Conservation (phyloP, 2,797 vertebrate genomes). For the Labeo calbasu region DNA sequence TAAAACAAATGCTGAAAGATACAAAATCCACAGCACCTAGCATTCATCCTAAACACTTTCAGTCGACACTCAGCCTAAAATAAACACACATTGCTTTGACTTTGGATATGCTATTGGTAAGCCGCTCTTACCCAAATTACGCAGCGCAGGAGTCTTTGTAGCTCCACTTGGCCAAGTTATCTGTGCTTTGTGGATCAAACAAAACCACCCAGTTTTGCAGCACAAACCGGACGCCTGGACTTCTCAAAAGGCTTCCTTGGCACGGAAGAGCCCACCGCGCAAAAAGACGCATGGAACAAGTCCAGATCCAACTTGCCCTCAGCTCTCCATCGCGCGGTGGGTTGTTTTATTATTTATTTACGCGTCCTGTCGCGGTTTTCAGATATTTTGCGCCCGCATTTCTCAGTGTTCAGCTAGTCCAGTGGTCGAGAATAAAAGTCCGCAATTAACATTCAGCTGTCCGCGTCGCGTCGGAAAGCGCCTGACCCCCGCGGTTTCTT, state of each 20-base stretch:
- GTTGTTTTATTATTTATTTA: not conserved
- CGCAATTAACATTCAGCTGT: constrained; percentile 36
- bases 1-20: constrained; percentile 3
- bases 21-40: not conserved
- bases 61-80: not conserved
- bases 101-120: constrained; percentile 12
- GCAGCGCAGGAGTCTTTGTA: constrained; percentile 35
- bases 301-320: constrained; percentile 34
- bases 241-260: constrained; percentile 33
- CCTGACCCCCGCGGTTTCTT: constrained; percentile 16
- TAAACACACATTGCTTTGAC: not conserved
- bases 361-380: not conserved
- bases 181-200: constrained; percentile 35
- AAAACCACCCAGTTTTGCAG: constrained; percentile 28
- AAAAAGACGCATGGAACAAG: constrained; percentile 46
- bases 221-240: constrained; percentile 9
- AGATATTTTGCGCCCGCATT: not conserved
- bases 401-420: not conserved
- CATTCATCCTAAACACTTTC: not conserved
- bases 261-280: constrained; percentile 32
- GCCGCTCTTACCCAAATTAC: constrained; percentile 39
- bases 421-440: constrained; percentile 4
- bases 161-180: constrained; percentile 39
- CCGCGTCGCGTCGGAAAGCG: constrained; percentile 7
- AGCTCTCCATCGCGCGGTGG: constrained; percentile 32